Evolutionary conservation across 2,888 invertebrate species (phyloP), one percentile per base, ranked within the genome.

Genomic region (Allolobophora icterica): DNA sequence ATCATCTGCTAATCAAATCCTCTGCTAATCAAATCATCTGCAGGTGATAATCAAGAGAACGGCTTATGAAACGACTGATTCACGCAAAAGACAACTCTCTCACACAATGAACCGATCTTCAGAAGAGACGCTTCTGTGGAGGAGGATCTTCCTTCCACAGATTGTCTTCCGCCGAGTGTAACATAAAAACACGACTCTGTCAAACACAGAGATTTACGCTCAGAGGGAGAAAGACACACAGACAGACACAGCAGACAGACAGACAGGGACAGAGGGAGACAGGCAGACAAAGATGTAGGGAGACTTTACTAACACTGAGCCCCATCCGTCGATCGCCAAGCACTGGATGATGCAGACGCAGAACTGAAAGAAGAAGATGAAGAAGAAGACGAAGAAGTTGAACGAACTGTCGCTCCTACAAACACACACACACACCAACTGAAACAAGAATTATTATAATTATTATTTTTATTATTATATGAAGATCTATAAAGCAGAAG

Each of bases 351-450:
- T 96, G 45, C 98, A 97, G 91, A 98, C 97, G 92, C 99, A 96
- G 94, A 95, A 95, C 94, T 95, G 95, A 93, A 95, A 94, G 93
- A 95, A 97, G 96, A 99, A 99, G 94, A 99, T 97, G 95, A 99
- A 98, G 97, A 99, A 99, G 96, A 98, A 99, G 91, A 99, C 98
- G 98, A 99, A 99, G 95, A 99, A 99, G 96, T 99, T 99, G 96
- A 99, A 98, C 8, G 99, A 99, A 94, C 99, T 99, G 96, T 99
- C 99, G 95, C 97, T 98, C 95, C 99, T 97, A 95, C 92, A 93
- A 93, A 90, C 34, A 71, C 71, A 71, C 52, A 52, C 84, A 35
- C 87, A 83, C 92, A 90, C 89, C 21, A 42, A 90, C 38, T 34
- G 8, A 5, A 17, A 33, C n/a, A 34, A 34, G 15, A 4, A 13